A percentile compares a stretch with the other conserved stretches of the same genome.
Conservation (phyloP, 1,140 invertebrate species). For the Antheraea pernyi region DNA sequence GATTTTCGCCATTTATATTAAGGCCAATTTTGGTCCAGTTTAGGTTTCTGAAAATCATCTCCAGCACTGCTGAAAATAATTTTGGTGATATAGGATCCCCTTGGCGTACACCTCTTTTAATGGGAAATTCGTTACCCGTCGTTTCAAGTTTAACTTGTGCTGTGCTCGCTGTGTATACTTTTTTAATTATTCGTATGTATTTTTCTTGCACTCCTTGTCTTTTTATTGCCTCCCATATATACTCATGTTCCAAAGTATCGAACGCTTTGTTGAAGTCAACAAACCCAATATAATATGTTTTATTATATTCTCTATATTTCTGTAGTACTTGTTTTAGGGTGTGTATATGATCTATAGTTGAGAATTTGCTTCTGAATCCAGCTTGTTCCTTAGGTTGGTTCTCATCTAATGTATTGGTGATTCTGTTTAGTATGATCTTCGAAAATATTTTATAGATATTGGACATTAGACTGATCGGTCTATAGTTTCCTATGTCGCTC, state of each 20-base stretch:
- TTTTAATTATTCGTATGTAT: not conserved
- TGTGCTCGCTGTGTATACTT: too few species aligned
- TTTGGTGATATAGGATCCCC: too few species aligned
- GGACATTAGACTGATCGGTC: not conserved
- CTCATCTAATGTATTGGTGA: not conserved
- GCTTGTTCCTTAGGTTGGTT: slow-evolving; percentile 2
- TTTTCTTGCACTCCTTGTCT: not conserved
- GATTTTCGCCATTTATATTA: too few species aligned
- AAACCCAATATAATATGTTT: not conserved
- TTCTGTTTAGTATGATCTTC: not conserved
- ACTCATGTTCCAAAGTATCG: not conserved
- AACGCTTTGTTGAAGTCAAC: slow-evolving; percentile 7
- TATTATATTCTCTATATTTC: slow-evolving; percentile 2
- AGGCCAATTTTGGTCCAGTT: too few species aligned
- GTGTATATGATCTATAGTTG: slow-evolving; percentile 8
- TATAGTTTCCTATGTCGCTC: not conserved
- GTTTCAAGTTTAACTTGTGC: too few species aligned
- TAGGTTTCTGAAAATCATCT: too few species aligned
- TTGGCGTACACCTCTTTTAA: too few species aligned
- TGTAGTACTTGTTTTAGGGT: not conserved
- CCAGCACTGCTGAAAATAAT: too few species aligned
- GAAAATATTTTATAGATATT: slow-evolving; percentile 2
- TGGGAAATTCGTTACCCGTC: too few species aligned
- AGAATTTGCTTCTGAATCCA: not conserved
- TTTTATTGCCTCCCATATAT: not conserved